Base-by-base conservation (phyloP, 2,888 invertebrate species). In the Agrilus mali region DNA sequence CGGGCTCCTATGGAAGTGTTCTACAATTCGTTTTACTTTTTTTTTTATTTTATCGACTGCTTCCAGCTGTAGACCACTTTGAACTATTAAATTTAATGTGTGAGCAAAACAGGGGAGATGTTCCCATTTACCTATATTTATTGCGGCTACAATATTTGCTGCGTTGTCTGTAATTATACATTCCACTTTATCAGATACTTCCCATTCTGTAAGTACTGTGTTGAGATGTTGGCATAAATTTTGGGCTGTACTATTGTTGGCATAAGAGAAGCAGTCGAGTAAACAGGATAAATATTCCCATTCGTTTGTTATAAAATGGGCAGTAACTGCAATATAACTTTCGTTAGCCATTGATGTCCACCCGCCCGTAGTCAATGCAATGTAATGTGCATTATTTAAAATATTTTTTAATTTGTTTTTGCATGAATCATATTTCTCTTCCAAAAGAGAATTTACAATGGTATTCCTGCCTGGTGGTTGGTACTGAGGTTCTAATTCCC, bases 41-140 rank as follows among this genome's bases (percentile, higher is more conserved):
- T 13, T 14, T n/a, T 17, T n/a, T 10, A 33, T 13, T 36, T 7
- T 4, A 7, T 17, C 10, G 15, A 40, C 36, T 8, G 35, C 17
- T 33, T 33, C 27, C n/a, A 47, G 38, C 7, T 35, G 2, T 2
- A 44, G 2, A 3, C 36, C 36, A 36, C 7, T n/a, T 39, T 39
- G 17, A 10, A 44, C 44, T 4, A 44, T 33, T 22, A 40, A 20
- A 38, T 43, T 43, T 4, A 43, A 10, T 6, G 39, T 46, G 10
- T 46, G 41, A 6, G 49, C 49, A 33, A 49, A 44, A 40, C 46
- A 48, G 1, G 45, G 42, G 13, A 50, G 42, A 34, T 48, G 48
- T 20, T 10, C 39, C 45, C 45, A 48, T 27, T 38, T 22, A 14
- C 45, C 38, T 33, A 47, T 35, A 44, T 31, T 47, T 15, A 40